These are phyloP conservation scores for Euplexia lucipara DNA, from an alignment of 2,888 invertebrate species.

Conservation along the genomic window DNA sequence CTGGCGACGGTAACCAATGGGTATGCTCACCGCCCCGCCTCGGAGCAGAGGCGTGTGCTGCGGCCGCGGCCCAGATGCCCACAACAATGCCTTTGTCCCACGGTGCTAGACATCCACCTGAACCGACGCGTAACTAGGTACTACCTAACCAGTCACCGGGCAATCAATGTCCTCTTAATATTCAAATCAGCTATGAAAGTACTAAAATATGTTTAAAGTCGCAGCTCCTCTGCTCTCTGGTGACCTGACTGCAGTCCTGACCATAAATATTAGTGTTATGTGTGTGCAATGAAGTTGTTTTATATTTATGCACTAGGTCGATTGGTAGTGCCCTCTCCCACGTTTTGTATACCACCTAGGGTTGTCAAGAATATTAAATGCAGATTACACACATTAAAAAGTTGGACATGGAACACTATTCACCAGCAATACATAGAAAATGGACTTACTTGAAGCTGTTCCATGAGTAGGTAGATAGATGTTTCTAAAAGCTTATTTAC, in stretches of 20 bases:
- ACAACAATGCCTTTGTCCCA: conserved; percentile 73
- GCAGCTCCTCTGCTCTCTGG: conserved; percentile 49
- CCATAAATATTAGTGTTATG: conserved; percentile 65
- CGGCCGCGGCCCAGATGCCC: conserved; percentile 77
- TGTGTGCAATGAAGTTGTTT: conserved; percentile 67
- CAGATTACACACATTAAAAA: not conserved
- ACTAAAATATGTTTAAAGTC: conserved; percentile 42
- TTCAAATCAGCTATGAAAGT: conserved; percentile 47
- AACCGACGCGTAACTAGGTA: conserved; percentile 39
- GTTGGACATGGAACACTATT: not conserved
- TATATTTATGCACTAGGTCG: conserved; percentile 68
- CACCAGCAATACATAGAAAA: not conserved
- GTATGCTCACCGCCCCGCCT: conserved; percentile 86
- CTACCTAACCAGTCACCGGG: conserved; percentile 3
- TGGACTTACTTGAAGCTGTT: not conserved
- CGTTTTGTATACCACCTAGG: conserved; percentile 59
- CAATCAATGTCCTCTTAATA: conserved; percentile 41
- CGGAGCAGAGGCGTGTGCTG: conserved; percentile 84
- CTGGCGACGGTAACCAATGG: conserved; percentile 86
- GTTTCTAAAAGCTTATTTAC: not conserved
- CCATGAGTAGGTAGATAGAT: not conserved
- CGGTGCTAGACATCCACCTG: conserved; percentile 61
- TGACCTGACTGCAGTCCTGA: conserved; percentile 60
- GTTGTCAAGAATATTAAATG: conserved; percentile 54
- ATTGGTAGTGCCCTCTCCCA: conserved; percentile 68